Evolutionary conservation across 2,888 invertebrate species (phyloP), one percentile per base, ranked within the genome.

Genomic region (Plusia festucae): DNA sequence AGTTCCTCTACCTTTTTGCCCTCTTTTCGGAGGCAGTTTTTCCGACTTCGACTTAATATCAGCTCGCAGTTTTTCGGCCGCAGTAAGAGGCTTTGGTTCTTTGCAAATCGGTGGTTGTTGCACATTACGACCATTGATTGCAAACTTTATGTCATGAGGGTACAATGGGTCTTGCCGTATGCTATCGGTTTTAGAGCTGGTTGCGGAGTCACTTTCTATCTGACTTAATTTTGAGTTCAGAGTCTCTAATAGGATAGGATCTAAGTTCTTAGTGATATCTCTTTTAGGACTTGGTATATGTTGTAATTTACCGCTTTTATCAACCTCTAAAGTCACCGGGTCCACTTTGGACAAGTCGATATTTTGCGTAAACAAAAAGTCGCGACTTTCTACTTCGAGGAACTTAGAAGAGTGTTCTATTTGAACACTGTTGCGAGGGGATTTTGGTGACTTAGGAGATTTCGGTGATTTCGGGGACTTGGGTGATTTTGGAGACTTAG

Each of bases 131-230:
- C 91, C 96, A 83, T 90, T 96, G 79, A 86, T 95, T 68, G 92
- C 92, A 86, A 93, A 95, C 86, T 95, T 96, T 81, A 90, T 96
- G 85, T 93, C 96, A 70, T 96, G 96, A 7, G 93, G 79, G 73
- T 90, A 94, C 75, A 96, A 95, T 49, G 95, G 90, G n/a, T 96
- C 96, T 68, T 95, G 95, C 62, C 92, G 93, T 76, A 97, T 94
- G 82, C 97, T 97, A 80, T 97, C 97, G 0, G 97, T 97, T 89
- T 96, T 96, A 0, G 97, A 97, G 80, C 97, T 97, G 1, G 97
- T 97, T 0, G 97, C 97, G 0, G 97, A 97, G 88, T 97, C 97
- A 81, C 97, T 97, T 91, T 97, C 97, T 55, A 97, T 97, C 90
- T 97, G 97, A 84, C 97, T 97, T 6, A 97, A 85, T 89, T 97